Percentiles rank a stretch among this genome's conserved stretches.
phyloP scores from a whole-genome alignment of 2,797 vertebrate genomes.

The Pristis pectinata region DNA sequence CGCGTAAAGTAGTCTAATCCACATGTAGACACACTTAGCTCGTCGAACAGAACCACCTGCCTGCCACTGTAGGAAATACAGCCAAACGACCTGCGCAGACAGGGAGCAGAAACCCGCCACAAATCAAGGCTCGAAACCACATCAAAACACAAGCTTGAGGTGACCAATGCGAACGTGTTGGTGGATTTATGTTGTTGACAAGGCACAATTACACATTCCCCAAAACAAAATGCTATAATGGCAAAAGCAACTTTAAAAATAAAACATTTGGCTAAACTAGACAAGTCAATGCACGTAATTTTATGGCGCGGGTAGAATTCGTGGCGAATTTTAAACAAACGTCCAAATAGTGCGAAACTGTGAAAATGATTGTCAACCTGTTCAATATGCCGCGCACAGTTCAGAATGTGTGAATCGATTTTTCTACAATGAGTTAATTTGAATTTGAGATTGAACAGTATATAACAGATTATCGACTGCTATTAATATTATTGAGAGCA shows the following conservation, averaged over 20 bases:
- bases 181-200: not conserved
- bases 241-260: not conserved
- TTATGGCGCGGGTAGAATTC: not conserved
- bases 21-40: not conserved
- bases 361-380: not conserved
- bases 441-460: not conserved
- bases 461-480: not conserved
- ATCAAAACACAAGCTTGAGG: not conserved
- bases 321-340: not conserved
- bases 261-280: not conserved
- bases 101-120: not conserved
- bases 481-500: too few species aligned
- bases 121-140: not conserved
- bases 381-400: not conserved
- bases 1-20: constrained; percentile 22
- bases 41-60: not conserved
- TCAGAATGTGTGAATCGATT: not conserved
- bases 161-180: not conserved
- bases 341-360: not conserved
- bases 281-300: not conserved
- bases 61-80: not conserved
- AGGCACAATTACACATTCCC: not conserved
- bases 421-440: not conserved
- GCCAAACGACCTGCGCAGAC: not conserved
- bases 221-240: too few species aligned